phyloP scores from a whole-genome alignment of 1,140 invertebrate genomes.

The Drosophila pseudoobscura region DNA sequence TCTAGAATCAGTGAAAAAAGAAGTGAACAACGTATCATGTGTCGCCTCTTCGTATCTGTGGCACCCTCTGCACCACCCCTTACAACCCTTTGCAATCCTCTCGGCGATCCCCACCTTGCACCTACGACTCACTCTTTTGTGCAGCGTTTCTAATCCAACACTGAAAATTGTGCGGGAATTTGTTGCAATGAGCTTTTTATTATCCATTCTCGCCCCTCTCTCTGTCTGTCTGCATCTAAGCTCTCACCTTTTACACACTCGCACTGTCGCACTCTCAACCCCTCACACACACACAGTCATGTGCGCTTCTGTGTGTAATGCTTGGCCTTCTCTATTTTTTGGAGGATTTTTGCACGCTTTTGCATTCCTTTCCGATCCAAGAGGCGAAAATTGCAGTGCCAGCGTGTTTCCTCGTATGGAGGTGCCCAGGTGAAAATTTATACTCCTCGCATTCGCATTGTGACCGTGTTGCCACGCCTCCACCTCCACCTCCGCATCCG shows the following conservation, averaged over 20 bases:
- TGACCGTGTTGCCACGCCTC: slow-evolving; percentile 40
- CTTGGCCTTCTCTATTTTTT: slow-evolving; percentile 6
- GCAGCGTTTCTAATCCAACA: slow-evolving; percentile 73
- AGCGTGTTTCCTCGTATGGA: slow-evolving; percentile 62
- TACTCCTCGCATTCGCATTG: slow-evolving; percentile 35
- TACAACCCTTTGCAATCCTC: not conserved
- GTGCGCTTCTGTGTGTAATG: slow-evolving; percentile 42
- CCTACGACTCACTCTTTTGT: slow-evolving; percentile 20
- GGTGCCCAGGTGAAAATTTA: slow-evolving; percentile 63
- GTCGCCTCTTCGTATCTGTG: slow-evolving; percentile 30
- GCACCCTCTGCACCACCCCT: not conserved
- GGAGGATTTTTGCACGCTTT: slow-evolving; percentile 64
- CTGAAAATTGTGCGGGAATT: slow-evolving; percentile 79
- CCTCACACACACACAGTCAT: slow-evolving; percentile 1
- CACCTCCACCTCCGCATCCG: slow-evolving; percentile 24
- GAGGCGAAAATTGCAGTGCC: slow-evolving; percentile 63
- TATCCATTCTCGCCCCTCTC: slow-evolving; percentile 75
- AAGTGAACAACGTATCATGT: slow-evolving; percentile 52
- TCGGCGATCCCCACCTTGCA: not conserved
- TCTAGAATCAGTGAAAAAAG: slow-evolving; percentile 7
- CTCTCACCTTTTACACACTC: slow-evolving; percentile 17
- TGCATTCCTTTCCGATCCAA: slow-evolving; percentile 64
- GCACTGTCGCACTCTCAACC: not conserved
- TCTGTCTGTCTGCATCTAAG: slow-evolving; percentile 1
- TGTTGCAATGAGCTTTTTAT: slow-evolving; percentile 82